These are phyloP conservation scores for Odontomachus brunneus DNA, from an alignment of 1,140 invertebrate genomes.

Conservation along the genomic window DNA sequence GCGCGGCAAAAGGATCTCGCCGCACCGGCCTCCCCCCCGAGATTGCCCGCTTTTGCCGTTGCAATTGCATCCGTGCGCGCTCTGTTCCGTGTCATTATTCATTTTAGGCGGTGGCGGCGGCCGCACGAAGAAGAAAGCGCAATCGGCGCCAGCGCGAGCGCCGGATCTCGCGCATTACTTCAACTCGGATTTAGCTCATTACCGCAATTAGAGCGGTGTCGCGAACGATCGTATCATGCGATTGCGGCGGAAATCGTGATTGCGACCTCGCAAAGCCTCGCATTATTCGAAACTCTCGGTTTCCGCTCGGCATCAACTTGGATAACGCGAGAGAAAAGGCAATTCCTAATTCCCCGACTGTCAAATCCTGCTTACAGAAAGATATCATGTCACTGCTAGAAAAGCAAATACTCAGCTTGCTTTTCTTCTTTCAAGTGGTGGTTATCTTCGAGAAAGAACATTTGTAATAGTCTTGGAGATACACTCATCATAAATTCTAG, in stretches of 20 bases:
- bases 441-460: too few relatives aligned
- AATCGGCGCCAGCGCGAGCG: conserved; percentile 10
- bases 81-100: conserved; percentile 30
- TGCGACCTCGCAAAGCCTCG: neutral
- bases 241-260: conserved; percentile 14
- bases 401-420: too few relatives aligned
- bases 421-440: too few relatives aligned
- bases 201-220: conserved; percentile 1
- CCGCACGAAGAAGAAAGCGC: conserved; percentile 17
- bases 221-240: conserved; percentile 1
- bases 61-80: conserved; percentile 16
- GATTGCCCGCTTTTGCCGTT: conserved; percentile 31
- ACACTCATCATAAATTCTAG: too few relatives aligned
- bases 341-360: too few relatives aligned
- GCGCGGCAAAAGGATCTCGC: neutral
- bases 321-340: too few relatives aligned
- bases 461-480: too few relatives aligned
- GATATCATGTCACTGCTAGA: too few relatives aligned
- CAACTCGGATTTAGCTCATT: conserved; percentile 3
- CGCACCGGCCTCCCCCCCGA: neutral
- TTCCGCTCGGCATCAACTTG: too few relatives aligned
- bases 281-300: too few relatives aligned
- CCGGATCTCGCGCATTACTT: conserved; percentile 33
- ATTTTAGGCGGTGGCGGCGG: conserved; percentile 27
- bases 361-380: too few relatives aligned